A percentile compares a stretch with the other conserved stretches of the same genome.
These are phyloP conservation scores for Bujurquina vittata DNA, from an alignment of 2,113 vertebrate genomes.

Conservation along the genomic window DNA sequence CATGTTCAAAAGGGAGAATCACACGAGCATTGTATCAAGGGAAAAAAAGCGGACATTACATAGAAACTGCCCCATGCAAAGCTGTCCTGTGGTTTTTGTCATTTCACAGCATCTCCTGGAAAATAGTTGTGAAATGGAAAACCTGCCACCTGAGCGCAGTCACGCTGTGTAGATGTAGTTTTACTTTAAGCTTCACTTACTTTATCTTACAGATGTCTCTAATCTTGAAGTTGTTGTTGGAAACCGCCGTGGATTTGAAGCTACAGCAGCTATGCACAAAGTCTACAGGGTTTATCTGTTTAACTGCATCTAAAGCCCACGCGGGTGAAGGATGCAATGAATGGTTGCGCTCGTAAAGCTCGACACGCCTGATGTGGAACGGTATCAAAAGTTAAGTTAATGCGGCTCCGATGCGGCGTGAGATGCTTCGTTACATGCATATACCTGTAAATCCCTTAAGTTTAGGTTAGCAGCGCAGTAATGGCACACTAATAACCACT, in stretches of 20 bases:
- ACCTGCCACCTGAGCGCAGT: not conserved
- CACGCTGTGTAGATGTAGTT: not conserved
- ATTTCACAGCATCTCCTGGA: not conserved
- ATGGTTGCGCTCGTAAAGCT: not conserved
- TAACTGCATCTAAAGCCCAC: not conserved
- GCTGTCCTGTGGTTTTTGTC: constrained; percentile 15
- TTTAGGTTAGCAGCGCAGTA: not conserved
- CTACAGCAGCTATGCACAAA: not conserved
- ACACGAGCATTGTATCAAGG: constrained; percentile 21
- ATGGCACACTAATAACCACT: not conserved
- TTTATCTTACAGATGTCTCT: not conserved
- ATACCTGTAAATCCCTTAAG: not conserved
- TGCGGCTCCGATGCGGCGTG: not conserved
- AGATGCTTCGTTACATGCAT: not conserved
- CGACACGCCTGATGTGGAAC: not conserved
- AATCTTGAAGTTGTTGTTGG: not conserved
- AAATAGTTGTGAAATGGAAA: constrained; percentile 2
- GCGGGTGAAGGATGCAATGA: not conserved
- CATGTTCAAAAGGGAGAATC: constrained; percentile 61
- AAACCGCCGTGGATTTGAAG: not conserved
- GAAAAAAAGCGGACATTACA: constrained; percentile 9
- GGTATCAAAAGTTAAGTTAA: not conserved
- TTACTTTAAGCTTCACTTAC: not conserved
- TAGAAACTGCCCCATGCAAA: not conserved
- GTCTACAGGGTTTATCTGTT: not conserved